Base-by-base conservation (phyloP, 2,113 vertebrate genomes). In the Salminus brasiliensis region DNA sequence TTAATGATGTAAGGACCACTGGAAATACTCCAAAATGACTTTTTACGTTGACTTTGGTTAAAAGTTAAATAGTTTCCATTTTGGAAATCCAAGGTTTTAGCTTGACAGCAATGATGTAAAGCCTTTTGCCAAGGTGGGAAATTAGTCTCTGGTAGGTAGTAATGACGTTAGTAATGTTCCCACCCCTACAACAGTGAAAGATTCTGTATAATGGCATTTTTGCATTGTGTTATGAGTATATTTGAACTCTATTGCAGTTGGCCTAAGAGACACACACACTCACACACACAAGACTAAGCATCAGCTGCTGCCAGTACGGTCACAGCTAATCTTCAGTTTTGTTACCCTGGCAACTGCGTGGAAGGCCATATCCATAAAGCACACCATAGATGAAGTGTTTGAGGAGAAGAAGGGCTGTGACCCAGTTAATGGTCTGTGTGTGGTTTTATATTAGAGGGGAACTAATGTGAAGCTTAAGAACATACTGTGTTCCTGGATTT, bases 371-470 rank as follows among this genome's bases (percentile, higher is more conserved):
- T 62, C 11, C 41, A 62, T 47, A 49, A 71, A 34, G 75, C 45
- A 47, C 59, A 18, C 62, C 62, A 43, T 65, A 34, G 6, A 66
- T 73, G 47, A 10, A 62, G 36, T 55, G 59, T 73, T 63, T 30
- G 4, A 39, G 25, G 68, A n/a, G 72, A 16, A 29, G 36, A 73
- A 45, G 41, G 29, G 57, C 59, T 52, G 34, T 83, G 77, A 78
- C 79, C 74, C 49, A 83, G 30, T 76, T 82, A 81, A 74, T 55
- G 21, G 8, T 27, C 39, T 39, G 73, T 53, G 60, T 34, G 41
- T 32, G 27, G 63, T 79, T 73, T 53, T 57, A 27, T 59, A 66
- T 72, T 57, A 57, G 32, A 65, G 32, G 30, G 41, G n/a, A 72
- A 27, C 29, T 10, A 59, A 80, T 62, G 57, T 63, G 59, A 70